Conservation (phyloP, 2,113 vertebrate genomes). For the Pelvicachromis taeniatus region DNA sequence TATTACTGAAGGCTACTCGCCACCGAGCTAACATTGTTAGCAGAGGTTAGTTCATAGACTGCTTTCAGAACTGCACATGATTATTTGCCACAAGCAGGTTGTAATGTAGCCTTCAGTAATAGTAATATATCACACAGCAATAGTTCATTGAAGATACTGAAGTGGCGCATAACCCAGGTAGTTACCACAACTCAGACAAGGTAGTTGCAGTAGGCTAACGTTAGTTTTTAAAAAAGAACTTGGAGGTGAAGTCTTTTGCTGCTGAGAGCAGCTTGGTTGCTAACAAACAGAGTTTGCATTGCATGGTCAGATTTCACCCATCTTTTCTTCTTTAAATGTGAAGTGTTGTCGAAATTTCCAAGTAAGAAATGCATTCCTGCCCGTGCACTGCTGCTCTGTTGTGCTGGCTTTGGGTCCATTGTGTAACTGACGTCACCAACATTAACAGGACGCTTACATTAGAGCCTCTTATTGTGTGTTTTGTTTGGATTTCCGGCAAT, state of each 20-base stretch:
- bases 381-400: neutral
- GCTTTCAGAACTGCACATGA: neutral
- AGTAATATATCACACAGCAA: neutral
- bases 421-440: neutral
- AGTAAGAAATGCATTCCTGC: neutral
- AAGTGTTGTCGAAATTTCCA: neutral
- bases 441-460: neutral
- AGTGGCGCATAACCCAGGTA: neutral
- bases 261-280: neutral
- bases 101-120: neutral
- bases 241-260: neutral
- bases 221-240: neutral
- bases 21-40: neutral
- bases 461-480: neutral
- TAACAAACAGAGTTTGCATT: neutral
- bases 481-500: rapidly evolving
- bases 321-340: neutral
- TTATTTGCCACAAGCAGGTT: neutral
- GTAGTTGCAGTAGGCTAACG: neutral
- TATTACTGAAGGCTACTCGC: neutral
- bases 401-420: neutral
- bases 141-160: neutral
- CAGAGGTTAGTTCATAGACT: neutral
- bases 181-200: neutral
- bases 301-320: neutral